Percentiles rank a stretch among this genome's conserved stretches.
These are phyloP conservation scores for Cecropterus lyciades DNA, from an alignment of 1,140 invertebrate genomes.

Conservation along the genomic window DNA sequence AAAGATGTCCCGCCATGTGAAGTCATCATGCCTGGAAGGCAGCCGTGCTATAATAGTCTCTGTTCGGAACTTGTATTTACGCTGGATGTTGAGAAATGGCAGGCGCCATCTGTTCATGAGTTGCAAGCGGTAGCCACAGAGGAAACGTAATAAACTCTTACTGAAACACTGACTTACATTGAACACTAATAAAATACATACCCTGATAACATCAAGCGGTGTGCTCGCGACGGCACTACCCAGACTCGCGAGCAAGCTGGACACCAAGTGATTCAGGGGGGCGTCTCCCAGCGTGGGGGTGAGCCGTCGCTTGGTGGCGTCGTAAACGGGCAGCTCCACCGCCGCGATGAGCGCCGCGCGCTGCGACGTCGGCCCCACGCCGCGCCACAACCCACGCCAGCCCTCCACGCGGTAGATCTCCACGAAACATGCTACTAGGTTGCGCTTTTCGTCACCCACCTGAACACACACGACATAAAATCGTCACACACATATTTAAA, in stretches of 20 bases:
- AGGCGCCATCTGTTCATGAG: too few species aligned
- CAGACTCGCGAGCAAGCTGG: slow-evolving; percentile 96
- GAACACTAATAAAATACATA: too few species aligned
- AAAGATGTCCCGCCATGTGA: too few species aligned
- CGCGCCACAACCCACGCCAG: slow-evolving; percentile 85
- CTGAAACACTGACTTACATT: too few species aligned
- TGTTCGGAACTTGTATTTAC: too few species aligned
- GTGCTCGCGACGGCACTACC: slow-evolving; percentile 97
- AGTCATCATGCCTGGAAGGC: too few species aligned
- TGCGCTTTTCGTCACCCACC: slow-evolving; percentile 67
- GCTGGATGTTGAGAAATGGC: too few species aligned
- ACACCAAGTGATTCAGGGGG: slow-evolving; percentile 94
- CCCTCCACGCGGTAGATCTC: slow-evolving; percentile 63
- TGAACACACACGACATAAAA: slow-evolving; percentile 32
- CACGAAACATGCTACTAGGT: slow-evolving; percentile 59
- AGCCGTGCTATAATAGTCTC: too few species aligned
- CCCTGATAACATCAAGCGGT: slow-evolving; percentile 97
- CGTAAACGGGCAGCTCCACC: slow-evolving; percentile 97
- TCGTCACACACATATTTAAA: too few species aligned
- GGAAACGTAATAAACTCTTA: too few species aligned
- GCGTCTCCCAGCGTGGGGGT: slow-evolving; percentile 90
- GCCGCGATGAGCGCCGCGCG: slow-evolving; percentile 96
- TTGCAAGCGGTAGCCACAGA: too few species aligned
- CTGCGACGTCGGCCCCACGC: slow-evolving; percentile 95
- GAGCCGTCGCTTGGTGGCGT: slow-evolving; percentile 94